Evolutionary conservation across 2,797 vertebrate species (phyloP).

Genomic region (Lepilemur septentrionalis): DNA sequence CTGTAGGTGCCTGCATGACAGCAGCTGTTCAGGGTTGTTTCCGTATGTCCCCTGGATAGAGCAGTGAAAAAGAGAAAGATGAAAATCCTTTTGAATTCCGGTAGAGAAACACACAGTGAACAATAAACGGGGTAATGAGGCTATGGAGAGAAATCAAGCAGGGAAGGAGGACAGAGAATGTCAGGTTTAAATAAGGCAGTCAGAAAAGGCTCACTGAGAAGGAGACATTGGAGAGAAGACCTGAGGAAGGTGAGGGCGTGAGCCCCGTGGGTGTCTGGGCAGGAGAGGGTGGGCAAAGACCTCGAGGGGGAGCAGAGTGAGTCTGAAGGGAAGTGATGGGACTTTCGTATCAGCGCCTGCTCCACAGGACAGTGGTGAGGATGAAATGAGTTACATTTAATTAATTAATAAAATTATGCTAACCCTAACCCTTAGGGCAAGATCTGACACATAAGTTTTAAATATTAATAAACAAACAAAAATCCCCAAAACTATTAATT

Average conservation of each 20-base stretch:
- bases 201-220: not conserved
- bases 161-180: not conserved
- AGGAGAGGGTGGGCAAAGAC: not conserved
- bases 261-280: accelerated
- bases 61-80: not conserved
- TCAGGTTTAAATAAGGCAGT: not conserved
- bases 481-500: not conserved
- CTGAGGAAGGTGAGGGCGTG: too few relatives aligned
- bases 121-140: not conserved
- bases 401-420: not conserved
- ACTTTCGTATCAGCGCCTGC: not conserved
- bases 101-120: not conserved
- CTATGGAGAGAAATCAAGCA: not conserved
- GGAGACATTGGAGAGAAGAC: not conserved
- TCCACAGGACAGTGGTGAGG: not conserved
- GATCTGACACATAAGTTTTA: not conserved
- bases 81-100: not conserved
- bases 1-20: not conserved
- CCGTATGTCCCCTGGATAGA: not conserved
- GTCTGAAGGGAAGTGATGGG: not conserved
- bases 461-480: not conserved
- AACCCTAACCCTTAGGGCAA: not conserved
- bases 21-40: not conserved
- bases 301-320: not conserved
- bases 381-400: not conserved